Conservation (phyloP, 2,797 vertebrate genomes). For the Aulostomus chinensis region DNA sequence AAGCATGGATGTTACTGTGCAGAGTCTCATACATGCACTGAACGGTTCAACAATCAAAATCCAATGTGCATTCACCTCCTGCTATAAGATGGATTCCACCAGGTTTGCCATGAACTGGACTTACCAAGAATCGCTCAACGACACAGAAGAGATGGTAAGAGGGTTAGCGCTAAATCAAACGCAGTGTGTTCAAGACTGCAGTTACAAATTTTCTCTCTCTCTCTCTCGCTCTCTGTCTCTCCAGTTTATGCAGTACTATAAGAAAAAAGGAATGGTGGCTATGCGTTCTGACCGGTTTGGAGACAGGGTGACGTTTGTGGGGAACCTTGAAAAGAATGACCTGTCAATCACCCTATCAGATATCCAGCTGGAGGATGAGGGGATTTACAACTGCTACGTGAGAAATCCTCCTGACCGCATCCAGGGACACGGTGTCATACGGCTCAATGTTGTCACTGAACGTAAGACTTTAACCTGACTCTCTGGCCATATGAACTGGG, state of each 20-base stretch:
- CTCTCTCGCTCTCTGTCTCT: constrained; percentile 24
- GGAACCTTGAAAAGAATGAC: constrained; percentile 92
- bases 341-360: constrained; percentile 90
- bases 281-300: constrained; percentile 84
- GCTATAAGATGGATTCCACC: constrained; percentile 90
- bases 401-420: constrained; percentile 93
- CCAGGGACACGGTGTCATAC: constrained; percentile 84
- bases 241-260: constrained; percentile 88
- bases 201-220: constrained; percentile 3
- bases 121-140: constrained; percentile 87
- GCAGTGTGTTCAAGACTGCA: background rate
- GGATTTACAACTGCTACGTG: constrained; percentile 91
- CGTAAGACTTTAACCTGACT: constrained; percentile 76
- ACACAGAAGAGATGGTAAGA: constrained; percentile 89
- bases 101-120: constrained; percentile 97
- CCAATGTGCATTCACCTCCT: constrained; percentile 92
- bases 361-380: constrained; percentile 87
- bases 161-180: background rate
- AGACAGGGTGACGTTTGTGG: constrained; percentile 89
- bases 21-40: constrained; percentile 79
- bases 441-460: constrained; percentile 87
- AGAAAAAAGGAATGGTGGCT: constrained; percentile 84
- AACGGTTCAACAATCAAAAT: constrained; percentile 90
- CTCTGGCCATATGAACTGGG: too few species aligned
- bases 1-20: constrained; percentile 89